phyloP scores from a whole-genome alignment of 2,888 invertebrate species.

The Phragmatobia fuliginosa region DNA sequence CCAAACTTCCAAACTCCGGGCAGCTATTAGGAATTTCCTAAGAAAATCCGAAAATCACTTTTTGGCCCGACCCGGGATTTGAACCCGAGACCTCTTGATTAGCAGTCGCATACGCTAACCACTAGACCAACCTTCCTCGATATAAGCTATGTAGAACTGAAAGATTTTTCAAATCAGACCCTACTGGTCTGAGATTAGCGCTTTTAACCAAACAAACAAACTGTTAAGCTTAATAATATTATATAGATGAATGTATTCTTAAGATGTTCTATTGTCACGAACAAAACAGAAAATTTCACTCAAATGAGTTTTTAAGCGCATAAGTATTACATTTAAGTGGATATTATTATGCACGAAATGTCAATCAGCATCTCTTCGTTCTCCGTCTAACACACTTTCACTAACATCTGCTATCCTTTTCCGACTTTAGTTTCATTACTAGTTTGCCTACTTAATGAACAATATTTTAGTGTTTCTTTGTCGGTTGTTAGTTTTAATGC shows the following conservation, averaged over 20 bases:
- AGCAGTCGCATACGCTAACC: too few species aligned
- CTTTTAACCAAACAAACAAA: too few species aligned
- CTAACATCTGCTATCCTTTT: background rate
- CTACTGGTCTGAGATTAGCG: too few species aligned
- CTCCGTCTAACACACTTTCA: conserved; percentile 4
- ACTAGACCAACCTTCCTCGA: too few species aligned
- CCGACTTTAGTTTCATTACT: background rate
- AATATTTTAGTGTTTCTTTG: background rate
- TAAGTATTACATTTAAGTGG: background rate
- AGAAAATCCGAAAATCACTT: too few species aligned
- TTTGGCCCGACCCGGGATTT: too few species aligned
- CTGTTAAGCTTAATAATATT: too few species aligned
- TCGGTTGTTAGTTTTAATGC: background rate
- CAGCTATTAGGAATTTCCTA: too few species aligned
- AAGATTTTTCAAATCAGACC: too few species aligned
- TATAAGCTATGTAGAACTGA: too few species aligned
- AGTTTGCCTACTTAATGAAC: background rate
- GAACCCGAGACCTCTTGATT: too few species aligned
- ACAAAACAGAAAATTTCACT: background rate
- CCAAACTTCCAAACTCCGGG: too few species aligned
- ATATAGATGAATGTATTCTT: background rate
- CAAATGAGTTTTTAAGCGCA: background rate
- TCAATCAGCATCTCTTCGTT: background rate
- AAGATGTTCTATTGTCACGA: background rate
- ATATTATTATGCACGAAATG: conserved; percentile 10